Base-by-base conservation (phyloP, 2,888 invertebrate genomes). In the Bellardia pandia region DNA sequence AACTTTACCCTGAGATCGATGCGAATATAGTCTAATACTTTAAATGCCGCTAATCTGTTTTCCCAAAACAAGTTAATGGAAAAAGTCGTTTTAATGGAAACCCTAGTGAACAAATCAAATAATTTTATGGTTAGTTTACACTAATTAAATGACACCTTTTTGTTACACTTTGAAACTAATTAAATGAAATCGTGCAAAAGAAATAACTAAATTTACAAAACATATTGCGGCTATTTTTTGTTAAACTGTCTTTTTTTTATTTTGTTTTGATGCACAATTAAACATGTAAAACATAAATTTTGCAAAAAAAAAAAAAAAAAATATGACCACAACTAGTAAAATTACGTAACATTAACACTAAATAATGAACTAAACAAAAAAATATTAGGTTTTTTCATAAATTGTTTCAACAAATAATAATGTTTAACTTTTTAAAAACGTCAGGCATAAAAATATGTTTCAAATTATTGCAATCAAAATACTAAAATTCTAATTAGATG, bases 131-230 rank as follows among this genome's bases (percentile, higher is more conserved):
- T n/a, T 16, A 33, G 7, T 51, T 58, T 58, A 66, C 16, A 48
- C 14, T 48, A 76, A 69, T 60, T 75, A 60, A 68, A 75, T 53
- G n/a, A 64, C 40, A 77, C 14, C 48, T 48, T 13, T 71, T 69
- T 37, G 23, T 23, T 60, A 37, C 51, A 33, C 13, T 58, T 33
- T 69, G 37, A 5, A 66, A 68, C 58, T 53, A 62, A 69, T 69
- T 76, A 71, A 83, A 77, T 33, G 51, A 69, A 76, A 62, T 82
- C 69, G 14, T 76, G 82, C 75, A 76, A 37, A 51, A 60, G 42
- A 62, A 66, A 60, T 33, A 45, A 40, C 37, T 33, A 23, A 68
- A 75, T 76, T 66, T 62, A 51, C 33, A 8, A 53, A 56, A 71
- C 69, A 42, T 33, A 62, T 53, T 76, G 53, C 51, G 60, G 82